Conservation (phyloP, 2,113 vertebrate species). For the Toxostoma redivivum region DNA sequence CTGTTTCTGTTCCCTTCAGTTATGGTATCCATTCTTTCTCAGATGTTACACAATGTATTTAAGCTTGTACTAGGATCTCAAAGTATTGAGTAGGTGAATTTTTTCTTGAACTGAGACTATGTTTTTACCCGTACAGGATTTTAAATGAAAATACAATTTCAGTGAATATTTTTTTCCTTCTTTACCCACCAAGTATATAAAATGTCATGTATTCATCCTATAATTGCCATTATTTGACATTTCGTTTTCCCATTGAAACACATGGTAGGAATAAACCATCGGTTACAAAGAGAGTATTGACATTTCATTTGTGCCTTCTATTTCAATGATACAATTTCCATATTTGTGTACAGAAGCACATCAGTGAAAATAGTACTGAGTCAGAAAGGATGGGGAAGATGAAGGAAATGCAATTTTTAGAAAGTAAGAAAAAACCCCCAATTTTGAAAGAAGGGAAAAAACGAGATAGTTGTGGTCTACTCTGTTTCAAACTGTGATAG, state of each 20-base stretch:
- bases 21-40: neutral
- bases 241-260: constrained; percentile 31
- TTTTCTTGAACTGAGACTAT: neutral
- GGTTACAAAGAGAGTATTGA: constrained; percentile 13
- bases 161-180: neutral
- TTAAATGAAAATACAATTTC: neutral
- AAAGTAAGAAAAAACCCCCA: neutral
- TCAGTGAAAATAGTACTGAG: neutral
- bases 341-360: neutral
- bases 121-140: neutral
- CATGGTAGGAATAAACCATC: neutral
- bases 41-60: neutral
- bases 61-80: neutral
- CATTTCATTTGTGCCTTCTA: neutral
- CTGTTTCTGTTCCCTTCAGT: neutral
- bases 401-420: neutral
- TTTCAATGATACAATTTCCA: neutral
- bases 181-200: constrained; percentile 21
- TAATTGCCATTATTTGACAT: constrained; percentile 49
- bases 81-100: neutral
- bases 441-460: neutral
- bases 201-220: neutral
- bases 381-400: neutral
- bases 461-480: neutral
- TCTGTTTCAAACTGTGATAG: neutral